Evolutionary conservation across 2,797 vertebrate species (phyloP), one percentile per base, ranked within the genome.

Genomic region (Takifugu rubripes): DNA sequence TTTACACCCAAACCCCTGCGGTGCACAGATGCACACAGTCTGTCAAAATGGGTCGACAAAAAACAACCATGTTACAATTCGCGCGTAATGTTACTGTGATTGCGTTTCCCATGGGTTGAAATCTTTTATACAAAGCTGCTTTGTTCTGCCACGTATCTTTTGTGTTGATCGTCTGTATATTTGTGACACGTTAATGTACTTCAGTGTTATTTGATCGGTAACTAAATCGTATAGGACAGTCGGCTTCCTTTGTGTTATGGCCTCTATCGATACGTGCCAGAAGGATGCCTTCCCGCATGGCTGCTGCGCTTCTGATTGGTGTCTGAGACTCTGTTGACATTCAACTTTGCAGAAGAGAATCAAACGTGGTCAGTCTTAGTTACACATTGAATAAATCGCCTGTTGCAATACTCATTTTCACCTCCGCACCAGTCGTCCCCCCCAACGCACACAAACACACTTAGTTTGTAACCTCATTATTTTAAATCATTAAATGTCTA

Each of bases 401-500:
- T 57, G 49, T 59, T 54, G 14, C 54, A 72, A 70, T 50, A 60
- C 61, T 49, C 21, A 47, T 55, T 78, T 66, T 72, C 61, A 61
- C 47, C 54, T 61, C 25, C 0, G 56, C 70, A 79, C 66, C 72
- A 78, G 71, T 77, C 69, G 54, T 50, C 75, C 45, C 16, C 29
- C 56, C 44, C 10, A 21, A 21, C 21, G 21, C 21, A 1, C 21
- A 1, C 21, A 21, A 21, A 21, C 21, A 21, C 70, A 61, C 60
- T 44, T 12, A 15, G 53, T 81, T 74, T 88, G 79, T 83, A 86
- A 65, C 70, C 67, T 53, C 51, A 59, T 48, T 46, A 56, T 85
- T 85, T 86, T 57, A 77, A 84, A 87, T 85, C 87, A 90, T 85
- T 89, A 89, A 89, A 90, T 85, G 82, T 85, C 79, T 83, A 84